Percentiles rank a stretch among this genome's conserved stretches.
Evolutionary conservation across 92 coral and sea anemone species (phyloP).

Genomic region (Meandrina meandrites): DNA sequence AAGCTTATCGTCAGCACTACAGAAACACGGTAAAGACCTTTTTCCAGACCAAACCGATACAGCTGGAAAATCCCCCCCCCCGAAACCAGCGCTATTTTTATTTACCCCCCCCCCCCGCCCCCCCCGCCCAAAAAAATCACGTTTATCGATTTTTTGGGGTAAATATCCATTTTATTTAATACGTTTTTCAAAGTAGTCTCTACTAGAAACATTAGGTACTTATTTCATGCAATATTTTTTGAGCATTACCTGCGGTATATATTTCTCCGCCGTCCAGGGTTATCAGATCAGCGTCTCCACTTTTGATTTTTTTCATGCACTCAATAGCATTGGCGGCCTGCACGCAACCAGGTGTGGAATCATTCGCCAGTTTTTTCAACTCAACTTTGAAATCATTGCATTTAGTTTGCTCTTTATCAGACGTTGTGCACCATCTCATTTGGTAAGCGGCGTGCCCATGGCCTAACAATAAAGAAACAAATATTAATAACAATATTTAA

Average conservation of each 20-base stretch:
- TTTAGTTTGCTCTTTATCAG: background rate
- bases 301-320: conserved; percentile 43
- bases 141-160: no score
- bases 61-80: no score
- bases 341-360: conserved; percentile 8
- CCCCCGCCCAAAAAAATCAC: no score
- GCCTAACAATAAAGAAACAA: background rate
- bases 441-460: background rate
- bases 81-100: no score
- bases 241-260: conserved; percentile 35
- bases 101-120: no score
- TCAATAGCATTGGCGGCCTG: background rate
- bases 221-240: background rate
- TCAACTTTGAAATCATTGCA: conserved; percentile 7
- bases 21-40: no score
- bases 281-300: conserved; percentile 40
- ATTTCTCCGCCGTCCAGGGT: conserved; percentile 51
- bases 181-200: no score
- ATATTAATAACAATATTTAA: background rate
- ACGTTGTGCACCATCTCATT: conserved; percentile 42
- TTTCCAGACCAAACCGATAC: no score
- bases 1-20: no score
- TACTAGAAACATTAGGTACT: no score
- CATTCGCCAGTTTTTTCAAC: background rate
- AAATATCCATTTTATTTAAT: no score